Conservation (phyloP, 2,113 vertebrate species). For the Oryzias curvinotus region DNA sequence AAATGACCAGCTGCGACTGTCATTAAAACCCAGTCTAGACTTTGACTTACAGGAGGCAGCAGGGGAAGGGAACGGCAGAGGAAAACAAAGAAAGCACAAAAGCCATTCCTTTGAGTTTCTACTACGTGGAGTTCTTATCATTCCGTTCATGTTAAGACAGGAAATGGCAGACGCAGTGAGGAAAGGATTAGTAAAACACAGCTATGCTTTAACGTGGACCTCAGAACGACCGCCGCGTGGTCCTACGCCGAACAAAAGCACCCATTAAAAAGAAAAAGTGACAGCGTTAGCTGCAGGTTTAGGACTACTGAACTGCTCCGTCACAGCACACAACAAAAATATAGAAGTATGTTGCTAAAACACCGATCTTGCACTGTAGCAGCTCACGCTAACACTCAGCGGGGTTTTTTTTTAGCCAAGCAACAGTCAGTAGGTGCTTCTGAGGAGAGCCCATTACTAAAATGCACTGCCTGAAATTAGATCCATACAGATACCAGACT, state of each 20-base stretch:
- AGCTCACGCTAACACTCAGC: constrained; percentile 31
- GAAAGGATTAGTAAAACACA: constrained; percentile 67
- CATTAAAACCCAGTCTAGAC: constrained; percentile 82
- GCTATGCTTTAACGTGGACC: constrained; percentile 44
- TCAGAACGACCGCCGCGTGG: constrained; percentile 33
- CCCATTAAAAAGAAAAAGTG: constrained; percentile 4
- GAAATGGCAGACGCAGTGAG: constrained; percentile 64
- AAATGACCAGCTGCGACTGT: constrained; percentile 71
- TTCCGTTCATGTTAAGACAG: constrained; percentile 78
- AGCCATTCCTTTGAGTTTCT: constrained; percentile 31
- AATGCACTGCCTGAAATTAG: constrained; percentile 78
- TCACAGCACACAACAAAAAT: constrained; percentile 38
- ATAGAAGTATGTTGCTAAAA: constrained; percentile 4
- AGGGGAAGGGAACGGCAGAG: constrained; percentile 44
- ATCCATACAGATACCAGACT: constrained; percentile 79
- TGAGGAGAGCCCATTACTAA: constrained; percentile 72
- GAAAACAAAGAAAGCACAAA: constrained; percentile 38
- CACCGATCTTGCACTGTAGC: constrained; percentile 2
- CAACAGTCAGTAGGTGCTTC: constrained; percentile 17
- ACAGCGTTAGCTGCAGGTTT: constrained; percentile 1
- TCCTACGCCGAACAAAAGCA: constrained; percentile 38
- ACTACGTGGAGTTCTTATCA: constrained; percentile 74
- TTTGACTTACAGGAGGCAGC: constrained; percentile 68
- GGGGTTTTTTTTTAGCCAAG: constrained; percentile 32
- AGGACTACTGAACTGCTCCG: constrained; percentile 20